Evolutionary conservation across 1,140 invertebrate genomes (phyloP).

Genomic region (Hyles euphorbiae): DNA sequence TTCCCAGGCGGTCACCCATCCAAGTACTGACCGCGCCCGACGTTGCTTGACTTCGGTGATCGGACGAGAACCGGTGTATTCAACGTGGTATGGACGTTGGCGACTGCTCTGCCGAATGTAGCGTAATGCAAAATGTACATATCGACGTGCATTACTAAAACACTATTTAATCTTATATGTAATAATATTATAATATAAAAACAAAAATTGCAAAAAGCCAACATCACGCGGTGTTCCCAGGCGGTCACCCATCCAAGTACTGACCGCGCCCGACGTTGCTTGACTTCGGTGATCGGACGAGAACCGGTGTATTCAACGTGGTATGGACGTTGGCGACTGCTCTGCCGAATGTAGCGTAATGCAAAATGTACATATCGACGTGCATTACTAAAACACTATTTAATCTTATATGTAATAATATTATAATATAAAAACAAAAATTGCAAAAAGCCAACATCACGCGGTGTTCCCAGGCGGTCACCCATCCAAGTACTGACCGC

Average conservation of each 20-base stretch:
- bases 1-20: conserved; percentile 25
- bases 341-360: too few species aligned
- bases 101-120: neutral
- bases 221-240: conserved; percentile 22
- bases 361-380: too few species aligned
- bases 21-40: conserved; percentile 24
- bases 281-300: conserved; percentile 25
- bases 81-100: conserved; percentile 19
- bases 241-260: conserved; percentile 25
- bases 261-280: conserved; percentile 24
- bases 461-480: conserved; percentile 24
- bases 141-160: too few species aligned
- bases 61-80: conserved; percentile 24
- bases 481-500: conserved; percentile 24
- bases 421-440: neutral
- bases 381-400: too few species aligned
- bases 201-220: conserved; percentile 11
- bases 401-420: too few species aligned
- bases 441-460: conserved; percentile 18
- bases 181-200: too few species aligned
- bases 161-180: too few species aligned
- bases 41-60: conserved; percentile 25
- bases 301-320: conserved; percentile 23
- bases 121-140: too few species aligned
- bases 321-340: conserved; percentile 13